These are phyloP conservation scores for Tipula unca DNA, from an alignment of 2,888 invertebrate species.

Conservation along the genomic window DNA sequence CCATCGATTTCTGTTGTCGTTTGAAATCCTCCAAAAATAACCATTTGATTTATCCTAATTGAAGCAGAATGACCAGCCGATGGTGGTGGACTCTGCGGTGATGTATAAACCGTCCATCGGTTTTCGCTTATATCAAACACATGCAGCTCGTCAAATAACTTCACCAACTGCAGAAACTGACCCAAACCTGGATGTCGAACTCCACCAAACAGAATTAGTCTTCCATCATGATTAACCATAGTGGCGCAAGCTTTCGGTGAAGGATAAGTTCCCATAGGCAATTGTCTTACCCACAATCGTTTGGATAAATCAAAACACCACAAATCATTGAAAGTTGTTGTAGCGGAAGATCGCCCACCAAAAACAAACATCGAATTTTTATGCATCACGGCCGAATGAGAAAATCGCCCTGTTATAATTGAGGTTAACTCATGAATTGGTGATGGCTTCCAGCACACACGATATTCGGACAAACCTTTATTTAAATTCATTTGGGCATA, in stretches of 20 bases:
- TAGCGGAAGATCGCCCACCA: conserved; percentile 90
- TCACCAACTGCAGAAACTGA: conserved; percentile 75
- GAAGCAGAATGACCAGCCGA: conserved; percentile 92
- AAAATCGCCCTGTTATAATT: conserved; percentile 84
- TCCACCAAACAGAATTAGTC: conserved; percentile 84
- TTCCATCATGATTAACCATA: conserved; percentile 78
- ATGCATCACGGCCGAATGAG: conserved; percentile 79
- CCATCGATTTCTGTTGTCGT: conserved; percentile 45
- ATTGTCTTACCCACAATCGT: conserved; percentile 74
- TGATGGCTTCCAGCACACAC: conserved; percentile 64
- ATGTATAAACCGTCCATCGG: conserved; percentile 59
- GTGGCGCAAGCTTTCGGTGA: conserved; percentile 94
- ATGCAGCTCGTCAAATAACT: conserved; percentile 87
- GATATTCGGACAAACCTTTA: conserved; percentile 66
- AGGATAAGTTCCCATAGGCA: conserved; percentile 80
- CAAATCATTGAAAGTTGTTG: conserved; percentile 93
- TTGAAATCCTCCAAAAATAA: conserved; percentile 68
- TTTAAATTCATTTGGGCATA: conserved; percentile 65
- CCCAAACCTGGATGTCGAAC: conserved; percentile 88
- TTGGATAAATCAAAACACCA: conserved; percentile 87
- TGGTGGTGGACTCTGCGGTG: conserved; percentile 49
- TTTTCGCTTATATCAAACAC: conserved; percentile 73
- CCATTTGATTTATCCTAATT: conserved; percentile 71
- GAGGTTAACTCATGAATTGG: conserved; percentile 51
- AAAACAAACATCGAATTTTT: conserved; percentile 88